A percentile compares a stretch with the other conserved stretches of the same genome.
Evolutionary conservation across 2,888 invertebrate genomes (phyloP).

Genomic region (Lamellibrachia satsuma): DNA sequence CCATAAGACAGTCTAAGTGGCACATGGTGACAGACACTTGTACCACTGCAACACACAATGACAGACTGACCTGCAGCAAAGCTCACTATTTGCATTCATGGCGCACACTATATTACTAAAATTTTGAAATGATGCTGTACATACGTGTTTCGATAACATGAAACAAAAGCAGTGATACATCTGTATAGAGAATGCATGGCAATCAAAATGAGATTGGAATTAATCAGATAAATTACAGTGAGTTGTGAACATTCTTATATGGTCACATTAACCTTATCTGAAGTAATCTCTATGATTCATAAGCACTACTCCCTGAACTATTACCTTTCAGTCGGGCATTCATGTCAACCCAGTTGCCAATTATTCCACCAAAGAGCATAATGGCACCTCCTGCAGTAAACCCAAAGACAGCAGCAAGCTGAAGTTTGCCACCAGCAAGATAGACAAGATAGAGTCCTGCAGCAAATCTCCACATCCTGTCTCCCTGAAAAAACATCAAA

Average conservation of each 20-base stretch:
- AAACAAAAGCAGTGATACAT: no score
- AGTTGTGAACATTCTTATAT: no score
- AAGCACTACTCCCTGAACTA: background rate
- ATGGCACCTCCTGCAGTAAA: constrained; percentile 63
- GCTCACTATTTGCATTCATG: no score
- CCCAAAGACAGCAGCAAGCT: constrained; percentile 68
- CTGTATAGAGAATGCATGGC: background rate
- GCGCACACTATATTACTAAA: no score
- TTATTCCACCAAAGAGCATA: constrained; percentile 66
- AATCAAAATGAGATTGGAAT: background rate
- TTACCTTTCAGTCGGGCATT: constrained; percentile 66
- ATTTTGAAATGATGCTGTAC: no score
- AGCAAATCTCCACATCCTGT: constrained; percentile 70
- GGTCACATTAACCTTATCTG: no score
- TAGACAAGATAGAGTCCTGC: constrained; percentile 68
- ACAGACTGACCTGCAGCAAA: no score
- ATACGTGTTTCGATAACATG: no score
- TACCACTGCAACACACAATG: no score
- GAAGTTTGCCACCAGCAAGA: constrained; percentile 62
- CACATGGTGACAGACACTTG: no score
- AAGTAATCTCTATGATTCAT: background rate
- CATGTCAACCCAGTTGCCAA: constrained; percentile 69
- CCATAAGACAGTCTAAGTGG: no score
- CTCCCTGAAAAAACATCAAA: constrained; percentile 59
- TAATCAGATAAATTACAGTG: background rate